A percentile compares a stretch with the other conserved stretches of the same genome.
phyloP scores from a whole-genome alignment of 2,797 vertebrate species.

The Fistularia commersonii region DNA sequence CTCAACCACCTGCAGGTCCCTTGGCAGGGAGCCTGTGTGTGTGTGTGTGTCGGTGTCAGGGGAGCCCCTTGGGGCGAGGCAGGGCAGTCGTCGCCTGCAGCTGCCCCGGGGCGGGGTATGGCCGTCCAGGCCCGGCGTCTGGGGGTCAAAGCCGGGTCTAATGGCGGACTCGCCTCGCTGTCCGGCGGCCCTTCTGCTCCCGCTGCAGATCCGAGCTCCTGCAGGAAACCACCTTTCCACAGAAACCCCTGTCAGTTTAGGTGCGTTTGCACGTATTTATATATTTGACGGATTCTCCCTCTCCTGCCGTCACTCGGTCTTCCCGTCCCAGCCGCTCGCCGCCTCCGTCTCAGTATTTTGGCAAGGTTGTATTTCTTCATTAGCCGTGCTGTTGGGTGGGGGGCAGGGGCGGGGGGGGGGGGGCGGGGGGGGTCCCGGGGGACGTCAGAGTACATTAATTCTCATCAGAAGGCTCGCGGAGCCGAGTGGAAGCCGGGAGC shows the following conservation, averaged over 20 bases:
- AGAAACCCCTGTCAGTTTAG: constrained; percentile 13
- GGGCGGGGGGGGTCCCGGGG: constrained; percentile 77
- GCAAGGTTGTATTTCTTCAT: constrained; percentile 88
- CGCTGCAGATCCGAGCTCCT: constrained; percentile 18
- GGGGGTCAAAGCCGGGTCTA: constrained; percentile 71
- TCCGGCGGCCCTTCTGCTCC: constrained; percentile 11
- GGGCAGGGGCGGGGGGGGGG: constrained; percentile 33
- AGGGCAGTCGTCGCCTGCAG: constrained; percentile 76
- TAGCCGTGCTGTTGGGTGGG: constrained; percentile 70
- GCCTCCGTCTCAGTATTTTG: constrained; percentile 60
- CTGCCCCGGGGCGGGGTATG: constrained; percentile 76
- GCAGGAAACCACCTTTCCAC: constrained; percentile 22
- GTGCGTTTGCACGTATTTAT: constrained; percentile 26
- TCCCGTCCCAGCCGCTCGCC: constrained; percentile 42
- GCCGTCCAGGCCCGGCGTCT: constrained; percentile 69
- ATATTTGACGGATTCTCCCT: constrained; percentile 12
- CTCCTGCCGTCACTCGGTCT: constrained; percentile 47
- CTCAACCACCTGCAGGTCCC: constrained; percentile 48
- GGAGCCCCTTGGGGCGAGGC: constrained; percentile 70
- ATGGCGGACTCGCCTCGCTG: constrained; percentile 43
- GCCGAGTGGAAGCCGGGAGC: constrained; percentile 76
- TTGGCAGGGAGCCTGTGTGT: constrained; percentile 25
- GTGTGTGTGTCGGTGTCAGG: constrained; percentile 30
- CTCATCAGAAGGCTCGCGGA: constrained; percentile 84
- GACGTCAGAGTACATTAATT: constrained; percentile 92